A percentile compares a stretch with the other conserved stretches of the same genome.
phyloP scores from a whole-genome alignment of 2,113 vertebrate genomes.

The Caranx melampygus region DNA sequence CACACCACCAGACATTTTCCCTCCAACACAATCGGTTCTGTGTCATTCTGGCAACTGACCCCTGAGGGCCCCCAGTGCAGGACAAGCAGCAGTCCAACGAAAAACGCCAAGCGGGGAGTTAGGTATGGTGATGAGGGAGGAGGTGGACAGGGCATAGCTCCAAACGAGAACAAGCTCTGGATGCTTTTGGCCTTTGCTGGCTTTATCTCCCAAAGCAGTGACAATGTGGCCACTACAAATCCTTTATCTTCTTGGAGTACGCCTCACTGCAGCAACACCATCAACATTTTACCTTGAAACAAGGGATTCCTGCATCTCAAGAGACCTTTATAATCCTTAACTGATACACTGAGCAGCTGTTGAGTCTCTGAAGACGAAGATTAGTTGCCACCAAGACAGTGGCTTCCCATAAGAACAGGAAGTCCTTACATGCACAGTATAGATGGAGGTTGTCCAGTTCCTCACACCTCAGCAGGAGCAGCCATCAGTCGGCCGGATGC shows the following conservation, averaged over 20 bases:
- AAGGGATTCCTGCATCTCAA: neutral
- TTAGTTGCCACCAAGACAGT: constrained; percentile 8
- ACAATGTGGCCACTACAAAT: neutral
- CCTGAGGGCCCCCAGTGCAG: constrained; percentile 41
- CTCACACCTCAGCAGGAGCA: neutral
- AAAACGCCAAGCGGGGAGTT: neutral
- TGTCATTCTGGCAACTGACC: constrained; percentile 82
- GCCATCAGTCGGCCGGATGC: neutral
- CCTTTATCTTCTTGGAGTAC: neutral
- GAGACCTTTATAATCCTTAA: constrained; percentile 19
- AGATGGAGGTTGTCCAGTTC: constrained; percentile 5
- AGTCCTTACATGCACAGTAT: neutral
- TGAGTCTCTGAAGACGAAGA: neutral
- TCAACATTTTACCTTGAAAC: constrained; percentile 31
- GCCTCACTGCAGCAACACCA: constrained; percentile 20
- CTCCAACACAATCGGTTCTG: constrained; percentile 84
- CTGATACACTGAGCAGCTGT: neutral
- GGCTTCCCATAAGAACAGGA: constrained; percentile 18
- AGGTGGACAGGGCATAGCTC: constrained; percentile 49
- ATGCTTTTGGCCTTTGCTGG: neutral
- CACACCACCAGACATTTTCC: constrained; percentile 87
- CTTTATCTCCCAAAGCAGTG: constrained; percentile 1
- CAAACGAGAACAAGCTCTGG: neutral
- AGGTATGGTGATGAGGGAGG: neutral
- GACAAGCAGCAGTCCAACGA: constrained; percentile 63